Evolutionary conservation across 2,797 vertebrate genomes (phyloP), one percentile per base, ranked within the genome.

Genomic region (Novumbra hubbsi): DNA sequence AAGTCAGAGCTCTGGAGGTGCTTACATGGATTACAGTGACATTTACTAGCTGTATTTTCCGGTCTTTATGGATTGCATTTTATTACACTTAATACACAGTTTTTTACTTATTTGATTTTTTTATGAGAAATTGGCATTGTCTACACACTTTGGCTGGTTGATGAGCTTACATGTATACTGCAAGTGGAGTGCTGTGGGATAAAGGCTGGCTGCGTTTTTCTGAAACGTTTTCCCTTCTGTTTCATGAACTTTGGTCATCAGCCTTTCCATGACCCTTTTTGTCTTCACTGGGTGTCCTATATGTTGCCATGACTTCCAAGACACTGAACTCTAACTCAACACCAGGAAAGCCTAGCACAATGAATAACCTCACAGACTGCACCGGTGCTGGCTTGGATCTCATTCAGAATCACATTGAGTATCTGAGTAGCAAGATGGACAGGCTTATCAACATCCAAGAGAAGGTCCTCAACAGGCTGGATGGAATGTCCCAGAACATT

Each of bases 371-470:
- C 19, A 72, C 50, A 48, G 84, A 89, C 52, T 79, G 78, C 73
- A 88, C 77, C n/a, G 63, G 76, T 17, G 32, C 84, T 76, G 86
- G 87, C 71, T 91, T 94, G 76, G 92, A 87, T 82, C 74, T 92
- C 65, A 94, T 95, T 76, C 94, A 96, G 78, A 90, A 89, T 84
- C 94, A 92, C 75, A 94, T 96, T 55, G 94, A 95, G 38, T 92
- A 90, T 12, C 84, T 97, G 75, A 95, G 93, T 87, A 90, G 92
- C 87, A 97, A 97, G 88, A 94, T 97, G 90, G 95, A 96, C 89
- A 93, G 88, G 45, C 90, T 97, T 72, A 92, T 97, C 86, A 83
- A 85, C 82, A 92, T 95, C 72, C 95, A 97, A 82, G 94, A 95
- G 77, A 94, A 89, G 81, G 94, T 97, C 70, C 94, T 96, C 49